Percentiles rank a stretch among this genome's conserved stretches.
Evolutionary conservation across 2,113 vertebrate species (phyloP).

Genomic region (Pelmatolapia mariae): DNA sequence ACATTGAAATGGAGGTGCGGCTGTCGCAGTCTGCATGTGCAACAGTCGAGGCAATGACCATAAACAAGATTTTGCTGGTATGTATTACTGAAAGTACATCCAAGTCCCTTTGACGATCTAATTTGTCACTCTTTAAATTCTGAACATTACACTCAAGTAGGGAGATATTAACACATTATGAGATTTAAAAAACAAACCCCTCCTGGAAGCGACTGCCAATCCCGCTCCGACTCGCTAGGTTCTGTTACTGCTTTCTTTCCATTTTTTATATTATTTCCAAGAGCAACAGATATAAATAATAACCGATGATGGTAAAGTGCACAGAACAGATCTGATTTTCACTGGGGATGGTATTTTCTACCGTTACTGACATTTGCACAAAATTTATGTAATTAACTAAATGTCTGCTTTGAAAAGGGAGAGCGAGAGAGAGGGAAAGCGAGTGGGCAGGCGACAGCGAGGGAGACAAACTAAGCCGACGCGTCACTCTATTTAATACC

Average conservation of each 20-base stretch:
- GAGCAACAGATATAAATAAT: neutral
- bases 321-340: neutral
- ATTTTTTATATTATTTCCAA: neutral
- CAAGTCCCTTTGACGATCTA: neutral
- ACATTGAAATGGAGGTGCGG: neutral
- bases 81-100: neutral
- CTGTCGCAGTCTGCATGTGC: neutral
- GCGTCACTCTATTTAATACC: neutral
- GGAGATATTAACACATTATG: neutral
- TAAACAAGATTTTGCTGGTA: neutral
- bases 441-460: neutral
- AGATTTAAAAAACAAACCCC: neutral
- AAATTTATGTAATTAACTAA: constrained; percentile 1
- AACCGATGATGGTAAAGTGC: neutral
- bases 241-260: neutral
- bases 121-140: neutral
- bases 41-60: neutral
- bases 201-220: neutral
- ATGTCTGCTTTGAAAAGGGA: neutral
- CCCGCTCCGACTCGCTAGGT: neutral
- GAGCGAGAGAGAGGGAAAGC: neutral
- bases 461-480: neutral
- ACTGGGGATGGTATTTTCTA: neutral
- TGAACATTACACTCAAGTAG: neutral
- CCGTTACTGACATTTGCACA: constrained; percentile 22